These are phyloP conservation scores for Troides aeacus DNA, from an alignment of 2,888 invertebrate species.

Conservation along the genomic window DNA sequence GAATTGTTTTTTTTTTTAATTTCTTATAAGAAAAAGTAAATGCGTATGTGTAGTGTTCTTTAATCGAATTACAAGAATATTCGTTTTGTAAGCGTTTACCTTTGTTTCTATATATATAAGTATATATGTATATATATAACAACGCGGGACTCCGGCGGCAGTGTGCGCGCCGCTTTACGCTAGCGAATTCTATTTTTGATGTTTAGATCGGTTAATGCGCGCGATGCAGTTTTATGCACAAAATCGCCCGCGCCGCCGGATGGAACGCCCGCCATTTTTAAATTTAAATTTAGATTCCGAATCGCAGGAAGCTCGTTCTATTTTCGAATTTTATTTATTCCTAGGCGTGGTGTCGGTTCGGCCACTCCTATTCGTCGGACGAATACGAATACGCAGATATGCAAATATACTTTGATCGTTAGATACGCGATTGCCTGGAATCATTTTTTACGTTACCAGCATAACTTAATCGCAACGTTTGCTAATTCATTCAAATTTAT, in stretches of 20 bases:
- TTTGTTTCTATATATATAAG: too few species aligned
- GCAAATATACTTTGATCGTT: constrained; percentile 25
- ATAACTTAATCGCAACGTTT: constrained; percentile 11
- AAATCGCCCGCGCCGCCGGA: constrained; percentile 60
- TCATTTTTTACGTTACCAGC: constrained; percentile 23
- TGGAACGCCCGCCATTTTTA: constrained; percentile 63
- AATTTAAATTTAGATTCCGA: constrained; percentile 68
- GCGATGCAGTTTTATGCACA: constrained; percentile 78
- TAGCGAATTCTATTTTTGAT: constrained; percentile 76
- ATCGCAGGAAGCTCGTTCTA: constrained; percentile 71
- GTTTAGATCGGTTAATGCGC: constrained; percentile 74
- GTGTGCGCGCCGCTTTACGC: constrained; percentile 48
- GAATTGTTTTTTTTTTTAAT: too few species aligned
- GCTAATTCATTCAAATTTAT: not conserved
- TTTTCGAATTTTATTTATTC: constrained; percentile 71
- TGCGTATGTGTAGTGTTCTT: too few species aligned
- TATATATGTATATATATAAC: too few species aligned
- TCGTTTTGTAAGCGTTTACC: too few species aligned
- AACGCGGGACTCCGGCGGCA: constrained; percentile 5
- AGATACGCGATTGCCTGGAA: constrained; percentile 25
- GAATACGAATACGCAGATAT: constrained; percentile 29
- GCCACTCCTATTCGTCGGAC: constrained; percentile 48
- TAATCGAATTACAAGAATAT: too few species aligned
- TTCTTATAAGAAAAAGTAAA: too few species aligned
- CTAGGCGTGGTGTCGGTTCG: constrained; percentile 58